Base-by-base conservation (phyloP, 1,140 invertebrate species). In the Neotoxoptera formosana region DNA sequence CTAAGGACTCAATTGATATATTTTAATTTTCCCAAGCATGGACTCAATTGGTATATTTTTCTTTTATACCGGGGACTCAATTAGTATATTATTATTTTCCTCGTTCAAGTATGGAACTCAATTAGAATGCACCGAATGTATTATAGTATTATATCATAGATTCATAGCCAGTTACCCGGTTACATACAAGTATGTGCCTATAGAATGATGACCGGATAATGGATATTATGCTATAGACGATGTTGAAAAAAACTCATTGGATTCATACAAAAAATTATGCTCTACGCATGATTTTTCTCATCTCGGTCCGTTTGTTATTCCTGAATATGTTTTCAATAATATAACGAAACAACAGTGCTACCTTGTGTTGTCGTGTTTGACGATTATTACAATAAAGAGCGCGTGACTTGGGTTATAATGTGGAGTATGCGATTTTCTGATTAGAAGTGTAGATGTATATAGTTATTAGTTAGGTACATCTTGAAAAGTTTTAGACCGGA, bases 401-500 rank as follows among this genome's bases (percentile, higher is more conserved):
- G 89, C 48, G 83, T 86, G 83, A 86, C 83, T 86, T 45, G 36
- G 83, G 23, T 86, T 47, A 86, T 47, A 86, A 86, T 86, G 41
- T 86, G 83, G 25, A 3, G 36, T 86, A 86, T 11, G 41, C 6
- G 83, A 86, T 86, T 30, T 45, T 23, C 36, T 30, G 25, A 86
- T 86, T 30, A 83, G 76, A 83, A 36, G 60, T 76, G 60, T 17
- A n/a, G 30, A 76, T n/a, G 30, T 76, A 76, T 76, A 76, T 76
- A 76, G 9, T 41, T 41, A 41, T 41, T 41, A 41, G 41, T 41
- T 30, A 9, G 60, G 17, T n/a, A n/a, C 0, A 36, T 36, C 34
- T 83, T 23, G 20, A 83, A 83, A 83, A 83, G 76, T 36, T 83
- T 20, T 36, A 83, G 76, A 83, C 76, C 7, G 76, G 34, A 83